A percentile compares a stretch with the other conserved stretches of the same genome.
phyloP scores from a whole-genome alignment of 2,797 vertebrate genomes.

The Etheostoma nigrum region DNA sequence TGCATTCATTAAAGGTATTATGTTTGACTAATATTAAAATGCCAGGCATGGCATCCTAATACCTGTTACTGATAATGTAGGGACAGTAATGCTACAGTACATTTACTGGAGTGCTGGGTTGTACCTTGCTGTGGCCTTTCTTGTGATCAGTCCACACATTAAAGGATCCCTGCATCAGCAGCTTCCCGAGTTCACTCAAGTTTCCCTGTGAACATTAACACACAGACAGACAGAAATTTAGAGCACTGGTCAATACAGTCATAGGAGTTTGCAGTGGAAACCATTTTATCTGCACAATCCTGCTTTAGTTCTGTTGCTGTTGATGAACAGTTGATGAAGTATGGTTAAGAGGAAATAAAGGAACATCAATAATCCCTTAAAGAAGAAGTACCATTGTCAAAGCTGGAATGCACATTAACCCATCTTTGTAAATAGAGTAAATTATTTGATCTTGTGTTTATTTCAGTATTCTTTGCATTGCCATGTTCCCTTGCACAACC shows the following conservation, averaged over 20 bases:
- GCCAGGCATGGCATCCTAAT: background rate
- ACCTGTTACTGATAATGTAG: background rate
- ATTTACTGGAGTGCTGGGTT: background rate
- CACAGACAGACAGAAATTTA: background rate
- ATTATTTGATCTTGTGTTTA: background rate
- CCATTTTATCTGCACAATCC: background rate
- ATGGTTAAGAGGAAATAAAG: background rate
- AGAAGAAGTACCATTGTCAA: background rate
- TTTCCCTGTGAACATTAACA: slow-evolving; percentile 85
- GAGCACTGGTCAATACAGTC: background rate
- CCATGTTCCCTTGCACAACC: background rate
- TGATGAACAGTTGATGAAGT: background rate
- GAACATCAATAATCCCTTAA: background rate
- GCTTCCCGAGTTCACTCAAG: slow-evolving; percentile 91
- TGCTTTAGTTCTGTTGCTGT: background rate
- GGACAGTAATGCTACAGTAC: background rate
- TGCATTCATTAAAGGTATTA: background rate
- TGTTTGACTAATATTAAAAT: background rate
- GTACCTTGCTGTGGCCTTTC: slow-evolving; percentile 92
- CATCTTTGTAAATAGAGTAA: background rate
- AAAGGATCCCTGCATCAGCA: slow-evolving; percentile 94
- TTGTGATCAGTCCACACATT: slow-evolving; percentile 96
- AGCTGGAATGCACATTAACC: background rate
- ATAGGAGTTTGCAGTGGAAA: background rate
- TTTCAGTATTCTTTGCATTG: background rate